Evolutionary conservation across 2,888 invertebrate genomes (phyloP).

Genomic region (Ophonus ardosiacus): DNA sequence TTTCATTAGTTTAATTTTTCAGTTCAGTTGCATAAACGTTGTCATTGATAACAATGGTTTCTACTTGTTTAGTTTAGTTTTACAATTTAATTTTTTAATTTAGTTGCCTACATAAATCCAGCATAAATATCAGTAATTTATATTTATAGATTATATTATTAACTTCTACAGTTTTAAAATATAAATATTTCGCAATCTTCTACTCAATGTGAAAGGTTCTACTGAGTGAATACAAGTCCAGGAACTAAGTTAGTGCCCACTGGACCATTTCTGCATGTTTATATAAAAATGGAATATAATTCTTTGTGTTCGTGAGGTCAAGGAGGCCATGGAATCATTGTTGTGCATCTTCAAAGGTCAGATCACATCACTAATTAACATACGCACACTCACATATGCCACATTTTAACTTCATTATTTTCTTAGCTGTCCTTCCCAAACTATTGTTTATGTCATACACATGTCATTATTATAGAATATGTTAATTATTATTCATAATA

Average conservation of each 20-base stretch:
- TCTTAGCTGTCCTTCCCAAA: not conserved
- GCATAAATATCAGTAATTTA: no score
- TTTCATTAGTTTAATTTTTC: no score
- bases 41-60: no score
- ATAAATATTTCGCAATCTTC: no score
- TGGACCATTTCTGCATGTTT: not conserved
- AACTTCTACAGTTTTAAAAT: no score
- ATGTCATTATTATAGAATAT: not conserved
- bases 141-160: no score
- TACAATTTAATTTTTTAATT: no score
- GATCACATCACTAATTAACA: conserved; percentile 9
- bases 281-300: not conserved
- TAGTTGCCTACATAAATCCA: no score
- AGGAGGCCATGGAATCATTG: conserved; percentile 25
- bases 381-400: not conserved
- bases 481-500: not conserved
- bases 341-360: conserved; percentile 27
- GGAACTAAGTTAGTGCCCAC: not conserved
- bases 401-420: not conserved
- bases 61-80: no score
- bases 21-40: no score
- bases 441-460: not conserved
- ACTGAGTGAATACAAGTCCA: not conserved
- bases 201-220: not conserved
- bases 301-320: conserved; percentile 5